phyloP scores from a whole-genome alignment of 2,113 vertebrate species.

The Progne subis region DNA sequence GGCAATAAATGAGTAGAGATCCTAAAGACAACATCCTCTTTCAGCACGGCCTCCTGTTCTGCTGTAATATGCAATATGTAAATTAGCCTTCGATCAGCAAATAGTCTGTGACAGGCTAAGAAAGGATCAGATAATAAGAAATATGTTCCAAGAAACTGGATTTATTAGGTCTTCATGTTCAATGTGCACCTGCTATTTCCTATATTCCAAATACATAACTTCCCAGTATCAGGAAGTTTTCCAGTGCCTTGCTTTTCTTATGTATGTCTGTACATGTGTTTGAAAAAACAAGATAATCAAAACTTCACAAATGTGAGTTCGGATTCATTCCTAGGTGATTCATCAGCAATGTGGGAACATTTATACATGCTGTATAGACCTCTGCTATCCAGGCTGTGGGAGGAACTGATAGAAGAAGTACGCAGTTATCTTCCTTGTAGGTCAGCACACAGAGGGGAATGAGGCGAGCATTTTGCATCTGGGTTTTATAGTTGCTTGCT shows the following conservation, averaged over 20 bases:
- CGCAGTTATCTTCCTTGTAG: constrained; percentile 33
- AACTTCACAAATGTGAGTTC: constrained; percentile 3
- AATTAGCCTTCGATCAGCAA: background rate
- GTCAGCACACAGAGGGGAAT: constrained; percentile 18
- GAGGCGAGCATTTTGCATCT: background rate
- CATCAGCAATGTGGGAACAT: background rate
- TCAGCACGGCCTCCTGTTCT: background rate
- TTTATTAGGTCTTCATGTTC: constrained; percentile 2
- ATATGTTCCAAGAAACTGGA: background rate
- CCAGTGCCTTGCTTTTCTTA: background rate
- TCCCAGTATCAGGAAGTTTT: background rate
- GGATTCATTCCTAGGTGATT: constrained; percentile 10
- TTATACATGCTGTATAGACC: background rate
- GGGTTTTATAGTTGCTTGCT: background rate
- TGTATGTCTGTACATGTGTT: background rate
- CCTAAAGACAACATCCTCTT: background rate
- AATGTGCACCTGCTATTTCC: background rate
- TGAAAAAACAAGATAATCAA: background rate
- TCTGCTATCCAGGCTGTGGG: background rate
- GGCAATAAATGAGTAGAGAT: background rate
- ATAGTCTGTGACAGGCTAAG: background rate
- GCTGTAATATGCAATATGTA: background rate
- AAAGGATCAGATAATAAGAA: background rate
- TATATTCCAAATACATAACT: background rate
- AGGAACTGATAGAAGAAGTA: constrained; percentile 34